Conservation (phyloP, 2,888 invertebrate genomes). For the Sussaba pulchella region DNA sequence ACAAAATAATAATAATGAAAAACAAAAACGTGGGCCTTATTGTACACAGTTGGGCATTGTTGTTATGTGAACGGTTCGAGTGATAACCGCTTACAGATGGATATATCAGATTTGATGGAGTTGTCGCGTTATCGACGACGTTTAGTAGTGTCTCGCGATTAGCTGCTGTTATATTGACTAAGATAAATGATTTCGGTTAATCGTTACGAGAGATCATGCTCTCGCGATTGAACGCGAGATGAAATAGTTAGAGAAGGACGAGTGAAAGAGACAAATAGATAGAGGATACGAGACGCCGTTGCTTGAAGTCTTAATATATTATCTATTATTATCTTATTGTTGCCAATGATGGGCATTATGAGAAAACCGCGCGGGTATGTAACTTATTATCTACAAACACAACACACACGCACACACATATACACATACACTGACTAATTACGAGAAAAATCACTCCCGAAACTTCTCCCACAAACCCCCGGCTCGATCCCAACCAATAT, state of each 20-base stretch:
- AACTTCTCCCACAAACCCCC: constrained; percentile 52
- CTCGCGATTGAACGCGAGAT: constrained; percentile 62
- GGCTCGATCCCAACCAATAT: constrained; percentile 68
- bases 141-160: constrained; percentile 58
- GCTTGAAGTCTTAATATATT: constrained; percentile 80
- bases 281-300: constrained; percentile 72
- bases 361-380: constrained; percentile 81
- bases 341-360: constrained; percentile 84
- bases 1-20: constrained; percentile 18
- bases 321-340: constrained; percentile 83
- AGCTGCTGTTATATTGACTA: constrained; percentile 63
- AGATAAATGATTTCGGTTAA: constrained; percentile 53
- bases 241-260: constrained; percentile 60
- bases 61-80: constrained; percentile 79
- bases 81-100: constrained; percentile 80
- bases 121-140: constrained; percentile 61
- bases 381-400: constrained; percentile 79
- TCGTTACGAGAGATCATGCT: constrained; percentile 24
- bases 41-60: constrained; percentile 84
- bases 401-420: not conserved
- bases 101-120: constrained; percentile 76
- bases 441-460: constrained; percentile 50
- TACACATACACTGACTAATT: constrained; percentile 5
- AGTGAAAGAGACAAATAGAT: constrained; percentile 58
- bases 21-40: constrained; percentile 81